Conservation (phyloP, 2,888 invertebrate genomes). For the Anticlea derivata region DNA sequence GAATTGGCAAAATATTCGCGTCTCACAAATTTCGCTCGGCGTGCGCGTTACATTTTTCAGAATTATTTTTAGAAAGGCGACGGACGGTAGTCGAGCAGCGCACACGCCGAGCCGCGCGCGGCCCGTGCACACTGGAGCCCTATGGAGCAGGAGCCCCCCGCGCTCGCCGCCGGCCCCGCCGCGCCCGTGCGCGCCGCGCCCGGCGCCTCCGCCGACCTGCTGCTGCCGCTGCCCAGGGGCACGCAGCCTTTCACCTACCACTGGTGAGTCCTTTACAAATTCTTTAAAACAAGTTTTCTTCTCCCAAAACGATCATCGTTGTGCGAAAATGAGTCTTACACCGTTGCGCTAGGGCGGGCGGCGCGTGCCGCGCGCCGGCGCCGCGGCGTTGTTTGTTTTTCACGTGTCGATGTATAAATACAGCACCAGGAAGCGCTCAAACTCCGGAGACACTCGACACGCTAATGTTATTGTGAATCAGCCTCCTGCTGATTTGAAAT, state of each 20-base stretch:
- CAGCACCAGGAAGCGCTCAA: slow-evolving; percentile 68
- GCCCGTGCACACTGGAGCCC: slow-evolving; percentile 72
- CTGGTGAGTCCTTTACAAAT: slow-evolving; percentile 53
- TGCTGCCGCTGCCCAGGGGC: slow-evolving; percentile 61
- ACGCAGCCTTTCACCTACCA: slow-evolving; percentile 69
- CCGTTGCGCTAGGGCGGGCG: slow-evolving; percentile 35
- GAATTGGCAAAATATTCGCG: slow-evolving; percentile 75
- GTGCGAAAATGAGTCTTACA: slow-evolving; percentile 37
- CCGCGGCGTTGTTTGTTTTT: slow-evolving; percentile 78
- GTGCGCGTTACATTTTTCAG: slow-evolving; percentile 75
- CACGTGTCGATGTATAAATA: slow-evolving; percentile 77
- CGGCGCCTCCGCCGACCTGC: slow-evolving; percentile 58
- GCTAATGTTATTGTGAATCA: slow-evolving; percentile 48
- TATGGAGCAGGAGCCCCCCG: slow-evolving; percentile 79
- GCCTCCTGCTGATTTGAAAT: slow-evolving; percentile 26
- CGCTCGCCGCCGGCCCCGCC: slow-evolving; percentile 56
- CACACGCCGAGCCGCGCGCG: slow-evolving; percentile 77
- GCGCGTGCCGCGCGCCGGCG: slow-evolving; percentile 36
- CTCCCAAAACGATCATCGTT: background rate
- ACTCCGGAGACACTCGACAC: slow-evolving; percentile 59
- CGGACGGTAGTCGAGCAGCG: slow-evolving; percentile 64
- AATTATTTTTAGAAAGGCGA: slow-evolving; percentile 82
- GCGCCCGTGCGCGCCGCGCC: slow-evolving; percentile 63
- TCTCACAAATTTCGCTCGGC: slow-evolving; percentile 63
- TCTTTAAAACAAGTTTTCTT: slow-evolving; percentile 1